Percentiles rank a stretch among this genome's conserved stretches.
Evolutionary conservation across 1,140 invertebrate genomes (phyloP).

Genomic region (Lucilia sericata): DNA sequence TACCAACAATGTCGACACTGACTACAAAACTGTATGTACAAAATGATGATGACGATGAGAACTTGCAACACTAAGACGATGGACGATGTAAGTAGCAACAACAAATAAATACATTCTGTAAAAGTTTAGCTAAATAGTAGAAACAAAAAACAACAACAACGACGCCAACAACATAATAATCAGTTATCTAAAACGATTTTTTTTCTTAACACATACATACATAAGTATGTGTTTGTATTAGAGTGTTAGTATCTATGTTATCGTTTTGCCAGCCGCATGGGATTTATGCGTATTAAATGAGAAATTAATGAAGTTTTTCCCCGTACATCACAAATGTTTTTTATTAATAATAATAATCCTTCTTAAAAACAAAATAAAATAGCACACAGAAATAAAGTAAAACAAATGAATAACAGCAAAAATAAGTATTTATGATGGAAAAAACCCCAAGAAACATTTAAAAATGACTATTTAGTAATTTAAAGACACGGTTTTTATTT

Average conservation of each 20-base stretch:
- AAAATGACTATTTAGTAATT: background rate
- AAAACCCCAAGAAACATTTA: background rate
- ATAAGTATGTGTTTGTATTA: background rate
- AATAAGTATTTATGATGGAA: background rate
- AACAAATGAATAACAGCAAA: too few relatives aligned
- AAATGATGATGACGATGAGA: background rate
- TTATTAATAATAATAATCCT: conserved; percentile 40
- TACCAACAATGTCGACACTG: conserved; percentile 2
- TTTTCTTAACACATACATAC: background rate
- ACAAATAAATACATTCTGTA: background rate
- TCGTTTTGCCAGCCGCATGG: conserved; percentile 41
- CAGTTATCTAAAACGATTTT: conserved; percentile 28
- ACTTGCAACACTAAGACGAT: conserved; percentile 15
- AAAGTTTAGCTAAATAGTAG: conserved; percentile 5
- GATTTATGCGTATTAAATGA: conserved; percentile 44
- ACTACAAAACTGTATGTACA: background rate
- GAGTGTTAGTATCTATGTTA: background rate
- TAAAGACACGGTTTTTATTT: background rate
- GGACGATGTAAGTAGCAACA: background rate
- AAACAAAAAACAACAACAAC: background rate
- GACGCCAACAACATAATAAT: conserved; percentile 17
- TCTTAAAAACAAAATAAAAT: conserved; percentile 15
- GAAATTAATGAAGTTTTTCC: conserved; percentile 39
- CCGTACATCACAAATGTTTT: conserved; percentile 12
- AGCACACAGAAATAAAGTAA: too few relatives aligned